A percentile compares a stretch with the other conserved stretches of the same genome.
phyloP scores from a whole-genome alignment of 2,797 vertebrate species.

The Manis crassicaudata region DNA sequence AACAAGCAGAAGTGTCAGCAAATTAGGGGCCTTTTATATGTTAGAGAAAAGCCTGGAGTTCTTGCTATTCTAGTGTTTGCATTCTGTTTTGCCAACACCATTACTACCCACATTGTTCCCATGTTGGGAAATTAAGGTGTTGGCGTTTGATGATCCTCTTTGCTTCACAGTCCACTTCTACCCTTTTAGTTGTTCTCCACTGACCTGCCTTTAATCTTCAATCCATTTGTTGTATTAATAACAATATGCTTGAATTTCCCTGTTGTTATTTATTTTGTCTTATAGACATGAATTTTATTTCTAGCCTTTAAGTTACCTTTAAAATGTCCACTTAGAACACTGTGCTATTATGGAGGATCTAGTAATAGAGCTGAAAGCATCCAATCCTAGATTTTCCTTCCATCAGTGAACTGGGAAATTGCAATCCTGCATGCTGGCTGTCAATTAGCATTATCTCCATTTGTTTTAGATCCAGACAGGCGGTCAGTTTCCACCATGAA shows the following conservation, averaged over 20 bases:
- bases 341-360: conserved; percentile 79
- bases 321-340: conserved; percentile 74
- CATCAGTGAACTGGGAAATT: conserved; percentile 79
- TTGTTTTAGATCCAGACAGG: conserved; percentile 96
- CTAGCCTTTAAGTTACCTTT: conserved; percentile 84
- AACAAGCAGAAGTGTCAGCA: neutral
- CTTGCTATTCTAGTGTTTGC: neutral
- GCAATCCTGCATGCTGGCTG: conserved; percentile 84
- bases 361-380: conserved; percentile 81
- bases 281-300: conserved; percentile 78
- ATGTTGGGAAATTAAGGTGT: neutral
- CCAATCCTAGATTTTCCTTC: conserved; percentile 77
- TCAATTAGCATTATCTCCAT: conserved; percentile 90
- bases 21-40: too few species aligned
- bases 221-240: neutral
- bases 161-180: neutral
- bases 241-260: neutral
- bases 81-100: neutral
- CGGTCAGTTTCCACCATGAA: conserved; percentile 98
- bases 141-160: neutral
- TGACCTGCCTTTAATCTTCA: neutral
- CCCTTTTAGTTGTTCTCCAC: neutral
- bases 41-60: neutral
- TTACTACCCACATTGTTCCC: neutral
- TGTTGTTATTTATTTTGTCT: neutral